Base-by-base conservation (phyloP, 2,113 vertebrate species). In the Notothenia rossii region DNA sequence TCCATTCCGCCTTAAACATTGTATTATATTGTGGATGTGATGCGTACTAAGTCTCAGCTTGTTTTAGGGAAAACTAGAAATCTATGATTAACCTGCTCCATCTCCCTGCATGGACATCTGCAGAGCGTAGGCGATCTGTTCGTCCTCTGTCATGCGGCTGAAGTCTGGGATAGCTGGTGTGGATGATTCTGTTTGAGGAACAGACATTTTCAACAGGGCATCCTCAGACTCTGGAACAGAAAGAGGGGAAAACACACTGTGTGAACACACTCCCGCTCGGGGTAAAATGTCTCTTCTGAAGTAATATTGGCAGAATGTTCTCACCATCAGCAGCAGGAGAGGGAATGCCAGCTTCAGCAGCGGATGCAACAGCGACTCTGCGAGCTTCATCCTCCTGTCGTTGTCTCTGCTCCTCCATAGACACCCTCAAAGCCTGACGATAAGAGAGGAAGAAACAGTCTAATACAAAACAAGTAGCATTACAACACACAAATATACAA, bases 101-200 rank as follows among this genome's bases (percentile, higher is more conserved):
- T 96, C 92, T 84, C 91, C 93, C 79, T 93, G 91, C 90, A 99
- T 94, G 0, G 97, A 98, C 97, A 99, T 98, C 94, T 98, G 98
- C 96, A 99, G 97, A 89, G 98, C 98, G 0, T 99, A 99, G 1
- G 97, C 97, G 0, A 99, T 98, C 95, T 99, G 98, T 79, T 99
- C 97, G 33, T 99, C 98, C 85, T 99, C 98, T 0, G 97, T 98
- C 97, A 99, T 99, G 85, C 97, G 97, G 90, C 96, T 98, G 29
- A 99, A 96, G 89, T 99, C 98, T 0, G 98, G 98, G 18, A 98
- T 94, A 20, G 96, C 95, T 0, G 96, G 85, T 1, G 96, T 92
- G 43, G 94, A 89, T 0, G 96, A 95, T 65, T 97, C 97, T 56
- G 96, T 95, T 85, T 96, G 96, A 0, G 93, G 95, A n/a, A 96